Conservation (phyloP, 2,113 vertebrate species). For the Colinus virginianus region DNA sequence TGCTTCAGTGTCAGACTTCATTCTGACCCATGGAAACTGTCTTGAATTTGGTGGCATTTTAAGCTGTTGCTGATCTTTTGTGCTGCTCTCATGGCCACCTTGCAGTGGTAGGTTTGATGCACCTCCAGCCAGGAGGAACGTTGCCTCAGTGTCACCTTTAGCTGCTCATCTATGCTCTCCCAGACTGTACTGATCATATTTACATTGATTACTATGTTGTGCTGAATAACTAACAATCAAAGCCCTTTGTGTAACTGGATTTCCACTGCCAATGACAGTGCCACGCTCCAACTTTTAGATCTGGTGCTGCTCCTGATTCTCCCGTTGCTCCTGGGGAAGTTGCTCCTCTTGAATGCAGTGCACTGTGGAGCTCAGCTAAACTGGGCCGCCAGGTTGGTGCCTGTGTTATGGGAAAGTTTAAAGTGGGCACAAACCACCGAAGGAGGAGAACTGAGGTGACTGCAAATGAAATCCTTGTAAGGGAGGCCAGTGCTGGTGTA, state of each 20-base stretch:
- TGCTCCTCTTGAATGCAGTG: background rate
- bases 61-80: background rate
- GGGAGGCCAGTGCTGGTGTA: background rate
- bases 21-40: background rate
- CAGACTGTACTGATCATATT: conserved; percentile 42
- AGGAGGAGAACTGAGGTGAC: background rate
- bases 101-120: background rate
- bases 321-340: background rate
- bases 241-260: conserved; percentile 26
- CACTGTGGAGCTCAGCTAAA: background rate
- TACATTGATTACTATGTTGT: conserved; percentile 65
- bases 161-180: background rate
- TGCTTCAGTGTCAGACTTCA: background rate
- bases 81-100: background rate
- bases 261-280: background rate
- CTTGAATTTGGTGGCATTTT: background rate
- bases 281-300: background rate
- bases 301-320: background rate
- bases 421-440: background rate
- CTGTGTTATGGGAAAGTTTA: background rate
- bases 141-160: conserved; percentile 48
- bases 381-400: background rate
- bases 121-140: background rate
- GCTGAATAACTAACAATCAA: conserved; percentile 47
- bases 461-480: background rate